Evolutionary conservation across 1,140 invertebrate species (phyloP).

Genomic region (Zaprionus ornatus): DNA sequence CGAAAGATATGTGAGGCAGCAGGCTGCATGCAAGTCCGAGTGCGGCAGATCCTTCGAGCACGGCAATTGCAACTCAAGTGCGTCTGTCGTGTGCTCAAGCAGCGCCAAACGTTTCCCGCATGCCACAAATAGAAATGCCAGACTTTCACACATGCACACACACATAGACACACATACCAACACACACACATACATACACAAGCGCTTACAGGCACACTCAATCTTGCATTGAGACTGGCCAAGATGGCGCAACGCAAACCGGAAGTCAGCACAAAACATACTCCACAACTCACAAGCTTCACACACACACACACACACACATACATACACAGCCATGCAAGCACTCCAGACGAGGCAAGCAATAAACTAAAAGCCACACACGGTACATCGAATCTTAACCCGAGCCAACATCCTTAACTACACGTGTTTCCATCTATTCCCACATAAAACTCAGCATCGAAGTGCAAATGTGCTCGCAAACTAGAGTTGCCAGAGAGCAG

Average conservation of each 20-base stretch:
- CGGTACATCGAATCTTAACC: slow-evolving; percentile 22
- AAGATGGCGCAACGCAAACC: slow-evolving; percentile 43
- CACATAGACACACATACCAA: slow-evolving; percentile 13
- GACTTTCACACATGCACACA: slow-evolving; percentile 14
- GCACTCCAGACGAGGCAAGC: slow-evolving; percentile 4
- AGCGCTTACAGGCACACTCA: slow-evolving; percentile 17
- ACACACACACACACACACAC: neutral
- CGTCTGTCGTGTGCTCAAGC: slow-evolving; percentile 70
- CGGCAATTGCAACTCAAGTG: slow-evolving; percentile 49
- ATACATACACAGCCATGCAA: neutral
- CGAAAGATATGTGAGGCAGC: neutral
- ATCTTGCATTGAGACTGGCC: slow-evolving; percentile 36
- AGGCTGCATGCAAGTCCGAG: slow-evolving; percentile 10
- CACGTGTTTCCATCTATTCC: slow-evolving; percentile 6
- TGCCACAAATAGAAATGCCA: slow-evolving; percentile 56
- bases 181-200: neutral
- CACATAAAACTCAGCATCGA: slow-evolving; percentile 10
- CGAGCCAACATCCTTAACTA: slow-evolving; percentile 13
- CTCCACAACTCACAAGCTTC: slow-evolving; percentile 22
- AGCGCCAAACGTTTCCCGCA: slow-evolving; percentile 46
- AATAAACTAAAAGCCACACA: slow-evolving; percentile 34
- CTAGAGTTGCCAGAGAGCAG: neutral
- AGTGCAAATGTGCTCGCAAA: neutral
- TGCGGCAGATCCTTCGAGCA: slow-evolving; percentile 22
- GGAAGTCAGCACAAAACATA: slow-evolving; percentile 50